Evolutionary conservation across 2,797 vertebrate genomes (phyloP), one percentile per base, ranked within the genome.

Genomic region (Phrynocephalus vlangalii): DNA sequence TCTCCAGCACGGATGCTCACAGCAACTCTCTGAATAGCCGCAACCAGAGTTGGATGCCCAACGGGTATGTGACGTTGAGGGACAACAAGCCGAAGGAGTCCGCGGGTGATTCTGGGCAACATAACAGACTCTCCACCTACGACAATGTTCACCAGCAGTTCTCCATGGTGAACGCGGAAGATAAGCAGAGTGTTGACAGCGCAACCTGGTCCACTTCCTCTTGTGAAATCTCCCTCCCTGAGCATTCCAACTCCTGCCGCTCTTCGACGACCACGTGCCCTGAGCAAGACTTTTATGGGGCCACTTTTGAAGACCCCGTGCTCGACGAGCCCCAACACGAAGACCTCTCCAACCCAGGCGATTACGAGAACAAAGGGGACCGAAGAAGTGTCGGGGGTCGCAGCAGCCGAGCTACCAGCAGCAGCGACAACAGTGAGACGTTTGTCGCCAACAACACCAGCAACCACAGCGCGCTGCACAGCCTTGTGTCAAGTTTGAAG

Each of bases 191-290:
- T 0, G 96, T 99, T 16, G 98, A 99, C 97, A 99, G 99, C 4
- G 98, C 99, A 91, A 99, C 99, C 63, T 99, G 99, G 99, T 99
- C 99, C 91, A 99, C 98, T 0, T 99, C 99, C 15, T 99, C 99
- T 28, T 99, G 98, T 56, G 99, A 99, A 90, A 99, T 99, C 95
- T 99, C 99, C 38, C 97, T 99, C 2, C 98, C 98, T 0, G 98
- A 99, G 93, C 98, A 98, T 94, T 99, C 98, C 92, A 98, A 97
- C 8, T 99, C 98, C 86, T 99, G 98, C 81, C 98, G 98, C 85
- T 99, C 98, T 1, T 99, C 99, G 87, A 99, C 98, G 83, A 99
- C 99, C 63, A 99, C 99, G 82, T 99, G 99, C 91, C 98, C 99
- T 0, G 99, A 99, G 86, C 98, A 98, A 95, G 99, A 99, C 96